phyloP scores from a whole-genome alignment of 2,113 vertebrate genomes.

The Python bivittatus region DNA sequence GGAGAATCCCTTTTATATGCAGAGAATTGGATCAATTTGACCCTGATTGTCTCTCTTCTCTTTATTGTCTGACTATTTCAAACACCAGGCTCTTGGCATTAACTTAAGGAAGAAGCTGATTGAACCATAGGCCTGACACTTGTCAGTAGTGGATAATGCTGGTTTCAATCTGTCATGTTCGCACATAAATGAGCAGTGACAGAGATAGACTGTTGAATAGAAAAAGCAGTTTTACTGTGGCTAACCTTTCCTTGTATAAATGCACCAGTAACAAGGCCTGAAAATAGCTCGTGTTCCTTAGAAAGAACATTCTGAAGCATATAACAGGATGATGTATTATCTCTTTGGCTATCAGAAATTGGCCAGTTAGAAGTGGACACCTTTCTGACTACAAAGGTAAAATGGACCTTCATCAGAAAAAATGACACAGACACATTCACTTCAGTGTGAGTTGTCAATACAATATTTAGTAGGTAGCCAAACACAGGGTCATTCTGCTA shows the following conservation, averaged over 20 bases:
- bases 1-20: conserved; percentile 68
- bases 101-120: conserved; percentile 68
- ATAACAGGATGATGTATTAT: conserved; percentile 49
- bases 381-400: conserved; percentile 35
- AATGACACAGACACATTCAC: not conserved
- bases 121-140: conserved; percentile 73
- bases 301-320: conserved; percentile 44
- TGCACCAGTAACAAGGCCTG: conserved; percentile 64
- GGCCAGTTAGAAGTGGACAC: conserved; percentile 30
- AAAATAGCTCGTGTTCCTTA: conserved; percentile 42
- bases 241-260: conserved; percentile 67
- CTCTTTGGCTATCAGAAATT: conserved; percentile 52
- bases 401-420: conserved; percentile 45
- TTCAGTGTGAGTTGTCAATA: conserved; percentile 5
- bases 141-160: conserved; percentile 70
- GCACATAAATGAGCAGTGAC: conserved; percentile 73
- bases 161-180: conserved; percentile 72
- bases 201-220: conserved; percentile 71
- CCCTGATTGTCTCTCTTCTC: conserved; percentile 64
- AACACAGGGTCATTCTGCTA: not conserved
- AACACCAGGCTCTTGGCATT: conserved; percentile 67
- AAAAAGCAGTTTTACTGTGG: conserved; percentile 64
- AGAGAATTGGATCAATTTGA: conserved; percentile 71
- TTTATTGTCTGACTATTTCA: conserved; percentile 71
- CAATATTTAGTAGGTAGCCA: conserved; percentile 27